Evolutionary conservation across 37 sponge, comb jelly and placozoan species (phyloP).

Genomic region (Geodia barretti): DNA sequence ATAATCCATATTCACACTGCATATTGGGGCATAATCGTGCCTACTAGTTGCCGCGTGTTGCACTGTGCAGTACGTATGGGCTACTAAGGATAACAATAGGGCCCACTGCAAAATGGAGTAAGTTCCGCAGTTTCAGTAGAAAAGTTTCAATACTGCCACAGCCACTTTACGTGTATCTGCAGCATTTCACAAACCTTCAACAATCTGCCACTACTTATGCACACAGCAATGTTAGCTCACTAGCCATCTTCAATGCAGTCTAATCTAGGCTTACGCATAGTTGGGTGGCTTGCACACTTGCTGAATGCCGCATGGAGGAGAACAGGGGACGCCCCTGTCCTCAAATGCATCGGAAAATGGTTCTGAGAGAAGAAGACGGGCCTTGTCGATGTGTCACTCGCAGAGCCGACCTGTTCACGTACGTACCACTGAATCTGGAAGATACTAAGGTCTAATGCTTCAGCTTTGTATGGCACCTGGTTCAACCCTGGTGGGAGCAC

Average conservation of each 20-base stretch:
- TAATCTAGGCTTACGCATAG: constrained; percentile 34
- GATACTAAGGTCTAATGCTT: constrained; percentile 19
- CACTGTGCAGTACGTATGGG: not conserved
- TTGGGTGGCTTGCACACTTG: constrained; percentile 50
- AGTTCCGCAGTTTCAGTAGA: too few relatives aligned
- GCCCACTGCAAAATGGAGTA: too few relatives aligned
- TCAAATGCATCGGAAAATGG: constrained; percentile 27
- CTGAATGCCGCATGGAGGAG: constrained; percentile 53
- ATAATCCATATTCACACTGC: too few relatives aligned
- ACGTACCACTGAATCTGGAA: constrained; percentile 51
- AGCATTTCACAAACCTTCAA: too few relatives aligned
- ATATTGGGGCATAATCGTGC: too few relatives aligned
- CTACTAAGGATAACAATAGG: not conserved
- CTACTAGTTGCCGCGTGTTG: too few relatives aligned
- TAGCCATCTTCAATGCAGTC: not conserved
- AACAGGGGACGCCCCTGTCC: constrained; percentile 28
- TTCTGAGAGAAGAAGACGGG: constrained; percentile 13
- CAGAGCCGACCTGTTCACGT: not conserved
- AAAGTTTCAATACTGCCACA: too few relatives aligned
- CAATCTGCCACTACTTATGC: too few relatives aligned
- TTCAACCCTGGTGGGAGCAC: constrained; percentile 70
- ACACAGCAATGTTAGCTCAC: too few relatives aligned
- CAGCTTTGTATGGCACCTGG: not conserved
- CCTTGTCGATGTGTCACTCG: not conserved
- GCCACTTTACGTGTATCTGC: too few relatives aligned